Base-by-base conservation (phyloP, 2,113 vertebrate genomes). In the Scortum barcoo region DNA sequence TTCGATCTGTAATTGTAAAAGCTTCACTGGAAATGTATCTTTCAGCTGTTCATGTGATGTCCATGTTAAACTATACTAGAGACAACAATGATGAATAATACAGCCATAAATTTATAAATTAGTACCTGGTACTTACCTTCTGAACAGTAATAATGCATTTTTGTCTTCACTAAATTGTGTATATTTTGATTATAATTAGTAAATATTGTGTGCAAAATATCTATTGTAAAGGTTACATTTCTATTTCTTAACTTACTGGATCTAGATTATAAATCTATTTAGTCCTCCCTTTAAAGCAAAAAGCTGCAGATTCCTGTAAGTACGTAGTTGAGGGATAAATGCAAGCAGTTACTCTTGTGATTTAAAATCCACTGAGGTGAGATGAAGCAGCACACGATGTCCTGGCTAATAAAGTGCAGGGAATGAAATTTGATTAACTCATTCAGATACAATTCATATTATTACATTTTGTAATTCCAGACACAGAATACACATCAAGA, bases 401-500 rank as follows among this genome's bases (percentile, higher is more conserved):
- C 30, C 6, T 56, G 38, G 8, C 63, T 69, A 56, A 62, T 54
- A 26, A 82, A 54, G 30, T 38, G 4, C 26, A 48, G 22, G 26
- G 4, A 54, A 76, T 82, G 11, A 38, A 63, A 76, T 65, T 1
- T 63, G 17, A 76, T 76, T n/a, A 2, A 40, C 7, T 76, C 28
- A 12, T 26, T 56, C 12, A 38, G 22, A 26, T 11, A 22, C 7
- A n/a, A 1, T 28, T 38, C 17, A 22, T 73, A 50, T 73, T 73
- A 50, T 73, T 51, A 24, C 24, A n/a, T 28, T 56, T 60, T 40
- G 4, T 71, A 3, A 38, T 54, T 24, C 28, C 42, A 12, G 26
- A 50, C 26, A 38, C 30, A 24, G 48, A 38, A 40, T 19, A 46
- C 24, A 46, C 51, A n/a, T 22, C 3, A n/a, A 38, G 12, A 54